These are phyloP conservation scores for Drosophila nebulosa DNA, from an alignment of 1,140 invertebrate genomes.

Conservation along the genomic window DNA sequence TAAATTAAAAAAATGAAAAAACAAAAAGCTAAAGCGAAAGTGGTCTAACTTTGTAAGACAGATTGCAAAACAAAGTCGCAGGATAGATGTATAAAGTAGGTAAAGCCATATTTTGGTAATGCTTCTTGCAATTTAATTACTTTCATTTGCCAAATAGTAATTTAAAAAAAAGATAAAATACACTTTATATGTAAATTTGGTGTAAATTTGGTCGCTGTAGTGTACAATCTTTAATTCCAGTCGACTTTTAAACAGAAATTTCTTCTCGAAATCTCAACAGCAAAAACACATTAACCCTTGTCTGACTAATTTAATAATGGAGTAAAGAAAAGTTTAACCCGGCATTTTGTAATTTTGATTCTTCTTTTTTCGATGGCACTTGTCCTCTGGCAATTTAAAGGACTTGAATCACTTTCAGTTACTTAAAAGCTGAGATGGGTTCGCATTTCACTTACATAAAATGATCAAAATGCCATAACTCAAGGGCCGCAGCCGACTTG, in stretches of 20 bases:
- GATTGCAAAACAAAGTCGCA: too few species aligned
- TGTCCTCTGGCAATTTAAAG: constrained; percentile 32
- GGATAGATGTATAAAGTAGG: too few species aligned
- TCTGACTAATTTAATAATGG: constrained; percentile 31
- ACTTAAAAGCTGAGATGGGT: constrained; percentile 29
- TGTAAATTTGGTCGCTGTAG: not conserved
- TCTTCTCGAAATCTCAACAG: not conserved
- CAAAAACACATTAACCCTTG: constrained; percentile 13
- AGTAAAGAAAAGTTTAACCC: constrained; percentile 1
- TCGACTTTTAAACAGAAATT: not conserved
- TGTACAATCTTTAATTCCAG: not conserved
- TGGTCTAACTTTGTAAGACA: too few species aligned
- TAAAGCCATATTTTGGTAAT: too few species aligned
- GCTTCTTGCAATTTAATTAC: too few species aligned
- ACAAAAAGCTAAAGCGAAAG: too few species aligned
- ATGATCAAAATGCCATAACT: constrained; percentile 73
- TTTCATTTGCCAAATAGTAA: too few species aligned
- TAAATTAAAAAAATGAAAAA: too few species aligned
- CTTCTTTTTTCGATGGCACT: not conserved
- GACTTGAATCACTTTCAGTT: constrained; percentile 49
- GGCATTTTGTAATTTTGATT: not conserved
- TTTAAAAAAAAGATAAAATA: too few species aligned
- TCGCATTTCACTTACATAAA: constrained; percentile 49
- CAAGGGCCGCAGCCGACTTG: constrained; percentile 30
- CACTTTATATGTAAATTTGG: too few species aligned